phyloP scores from a whole-genome alignment of 2,113 vertebrate species.

The Cyanoderma ruficeps region DNA sequence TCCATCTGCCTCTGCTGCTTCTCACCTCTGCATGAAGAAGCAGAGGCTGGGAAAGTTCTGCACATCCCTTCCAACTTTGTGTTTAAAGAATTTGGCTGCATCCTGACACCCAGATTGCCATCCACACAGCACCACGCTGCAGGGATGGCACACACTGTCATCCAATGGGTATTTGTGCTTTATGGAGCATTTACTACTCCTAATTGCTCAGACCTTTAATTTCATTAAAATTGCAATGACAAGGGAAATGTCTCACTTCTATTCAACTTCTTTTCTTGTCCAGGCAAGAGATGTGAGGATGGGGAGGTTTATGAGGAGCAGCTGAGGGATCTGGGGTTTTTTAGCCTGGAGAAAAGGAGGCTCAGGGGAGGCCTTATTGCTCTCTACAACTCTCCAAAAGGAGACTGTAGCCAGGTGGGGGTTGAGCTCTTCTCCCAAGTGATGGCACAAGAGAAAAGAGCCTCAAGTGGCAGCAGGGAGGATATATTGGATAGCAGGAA shows the following conservation, averaged over 20 bases:
- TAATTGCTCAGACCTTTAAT: background rate
- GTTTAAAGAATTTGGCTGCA: background rate
- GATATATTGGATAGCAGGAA: background rate
- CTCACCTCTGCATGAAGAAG: background rate
- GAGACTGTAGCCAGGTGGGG: background rate
- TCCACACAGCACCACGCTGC: background rate
- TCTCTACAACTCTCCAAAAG: background rate
- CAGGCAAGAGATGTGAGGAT: background rate
- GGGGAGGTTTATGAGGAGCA: background rate
- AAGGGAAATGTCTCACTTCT: background rate
- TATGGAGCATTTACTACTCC: background rate
- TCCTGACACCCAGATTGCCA: background rate
- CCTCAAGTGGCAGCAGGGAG: background rate
- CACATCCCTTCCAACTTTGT: background rate
- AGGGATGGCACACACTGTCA: background rate
- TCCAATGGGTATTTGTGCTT: background rate
- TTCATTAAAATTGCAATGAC: background rate
- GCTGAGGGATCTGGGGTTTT: background rate
- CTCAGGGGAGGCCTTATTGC: accelerated
- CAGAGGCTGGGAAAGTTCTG: background rate
- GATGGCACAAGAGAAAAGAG: background rate
- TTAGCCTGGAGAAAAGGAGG: background rate
- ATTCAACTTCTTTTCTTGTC: background rate
- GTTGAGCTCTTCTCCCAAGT: accelerated
- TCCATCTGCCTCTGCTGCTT: background rate